Percentiles rank a stretch among this genome's conserved stretches.
Evolutionary conservation across 2,888 invertebrate genomes (phyloP).

Genomic region (Lathronympha strigana): DNA sequence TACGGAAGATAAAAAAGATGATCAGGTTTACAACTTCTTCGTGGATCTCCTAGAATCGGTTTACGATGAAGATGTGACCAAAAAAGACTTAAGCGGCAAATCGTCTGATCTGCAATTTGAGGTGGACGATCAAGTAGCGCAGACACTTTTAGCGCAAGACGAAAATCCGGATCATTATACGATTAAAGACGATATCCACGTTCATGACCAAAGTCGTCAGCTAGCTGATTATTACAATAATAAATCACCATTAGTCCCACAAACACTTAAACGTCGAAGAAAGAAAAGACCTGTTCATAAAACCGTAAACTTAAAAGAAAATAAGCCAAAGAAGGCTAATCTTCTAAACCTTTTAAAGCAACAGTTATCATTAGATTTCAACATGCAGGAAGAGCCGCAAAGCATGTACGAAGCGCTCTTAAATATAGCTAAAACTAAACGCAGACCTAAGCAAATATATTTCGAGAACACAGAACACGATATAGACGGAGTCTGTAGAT

Average conservation of each 20-base stretch:
- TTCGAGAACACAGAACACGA: background rate
- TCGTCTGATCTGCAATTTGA: constrained; percentile 53
- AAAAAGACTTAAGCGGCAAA: constrained; percentile 36
- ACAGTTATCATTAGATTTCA: background rate
- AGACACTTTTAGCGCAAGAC: constrained; percentile 48
- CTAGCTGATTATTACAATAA: constrained; percentile 11
- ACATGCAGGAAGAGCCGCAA: background rate
- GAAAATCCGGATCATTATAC: background rate
- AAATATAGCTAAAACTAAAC: constrained; percentile 20
- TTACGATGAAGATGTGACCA: constrained; percentile 53
- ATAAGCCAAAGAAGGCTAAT: constrained; percentile 10
- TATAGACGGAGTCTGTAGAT: constrained; percentile 6
- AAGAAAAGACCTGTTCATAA: background rate
- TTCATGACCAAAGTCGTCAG: background rate
- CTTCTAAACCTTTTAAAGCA: constrained; percentile 28
- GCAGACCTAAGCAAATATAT: background rate
- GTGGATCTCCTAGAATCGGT: constrained; percentile 65
- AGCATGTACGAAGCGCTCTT: constrained; percentile 24
- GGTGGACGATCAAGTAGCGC: constrained; percentile 58
- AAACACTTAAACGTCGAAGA: background rate
- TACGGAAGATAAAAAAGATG: background rate
- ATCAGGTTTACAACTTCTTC: constrained; percentile 62
- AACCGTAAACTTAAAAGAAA: background rate
- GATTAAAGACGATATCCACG: background rate
- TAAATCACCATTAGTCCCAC: background rate